Percentiles rank a stretch among this genome's conserved stretches.
Conservation (phyloP, 2,113 vertebrate species). For the Odobenus rosmarus region DNA sequence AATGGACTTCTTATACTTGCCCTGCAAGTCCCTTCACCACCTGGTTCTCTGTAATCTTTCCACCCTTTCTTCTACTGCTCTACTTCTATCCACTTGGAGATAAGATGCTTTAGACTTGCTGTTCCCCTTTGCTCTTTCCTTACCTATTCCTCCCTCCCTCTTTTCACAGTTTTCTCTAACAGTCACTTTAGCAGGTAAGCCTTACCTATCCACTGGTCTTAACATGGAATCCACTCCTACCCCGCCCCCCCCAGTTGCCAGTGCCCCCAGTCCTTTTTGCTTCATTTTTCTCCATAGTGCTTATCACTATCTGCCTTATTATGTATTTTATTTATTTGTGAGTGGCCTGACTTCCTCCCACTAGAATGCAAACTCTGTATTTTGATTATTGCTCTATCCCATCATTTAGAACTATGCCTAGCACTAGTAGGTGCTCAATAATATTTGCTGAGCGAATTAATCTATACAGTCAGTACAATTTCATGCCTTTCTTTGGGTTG, state of each 20-base stretch:
- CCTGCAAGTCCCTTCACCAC: background rate
- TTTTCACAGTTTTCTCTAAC: background rate
- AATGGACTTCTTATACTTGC: background rate
- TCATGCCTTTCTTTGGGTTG: slow-evolving; percentile 31
- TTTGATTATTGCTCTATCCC: background rate
- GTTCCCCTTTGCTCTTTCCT: background rate
- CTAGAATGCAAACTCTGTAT: background rate
- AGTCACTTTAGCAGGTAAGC: background rate
- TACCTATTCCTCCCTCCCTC: background rate
- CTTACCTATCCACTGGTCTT: background rate
- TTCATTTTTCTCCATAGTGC: background rate
- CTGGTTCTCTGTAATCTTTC: background rate
- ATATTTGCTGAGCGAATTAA: slow-evolving; percentile 34
- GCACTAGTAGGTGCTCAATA: background rate
- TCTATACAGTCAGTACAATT: background rate
- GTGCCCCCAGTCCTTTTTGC: background rate
- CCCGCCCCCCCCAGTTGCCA: background rate
- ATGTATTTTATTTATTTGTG: background rate
- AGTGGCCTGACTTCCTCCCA: background rate
- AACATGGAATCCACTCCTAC: background rate
- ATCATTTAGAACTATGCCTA: background rate
- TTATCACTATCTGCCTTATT: background rate
- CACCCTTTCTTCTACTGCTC: background rate
- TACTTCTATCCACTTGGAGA: background rate
- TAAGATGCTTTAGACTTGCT: background rate